Evolutionary conservation across 2,888 invertebrate genomes (phyloP), one percentile per base, ranked within the genome.

Genomic region (Drosophila nigricruria): DNA sequence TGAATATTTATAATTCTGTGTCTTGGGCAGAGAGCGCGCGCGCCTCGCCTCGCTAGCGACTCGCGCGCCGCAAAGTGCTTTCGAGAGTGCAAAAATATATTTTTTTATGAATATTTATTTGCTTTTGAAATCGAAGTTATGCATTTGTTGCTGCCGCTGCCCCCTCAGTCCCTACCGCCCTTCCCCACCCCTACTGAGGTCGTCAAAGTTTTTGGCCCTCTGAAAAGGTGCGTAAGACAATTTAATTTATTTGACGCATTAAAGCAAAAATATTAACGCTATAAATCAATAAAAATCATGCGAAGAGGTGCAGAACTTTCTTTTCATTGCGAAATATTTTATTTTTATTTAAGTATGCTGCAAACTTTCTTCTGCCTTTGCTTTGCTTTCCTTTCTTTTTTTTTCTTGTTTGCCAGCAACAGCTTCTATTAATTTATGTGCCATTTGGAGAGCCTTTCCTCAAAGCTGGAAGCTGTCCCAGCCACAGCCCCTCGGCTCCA

Each of bases 241-340:
- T 86, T 89, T 86, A 86, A 86, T 86, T 86, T 86, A 89, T 86
- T 89, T 88, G 82, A 82, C 73, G 86, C 89, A 86, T 89, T 86
- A 89, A 88, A 89, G 85, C 74, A 84, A 78, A 86, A 84, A 86
- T 86, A 86, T 86, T 84, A 86, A 73, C 72, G 86, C 86, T 71
- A 86, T 86, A 86, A 86, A 86, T 86, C 86, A 86, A 89, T 86
- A 78, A 70, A 71, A 73, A 66, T 56, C 59, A 66, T 66, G 64
- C 66, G n/a, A 65, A 25, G 66, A 38, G 25, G n/a, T 18, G 43
- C 64, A 52, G 20, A 64, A 78, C 59, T 75, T 82, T 70, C 61
- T 66, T 72, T 70, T 54, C 53, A 53, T 53, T 47, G 50, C 27
- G 52, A 64, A 69, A 67, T 71, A 71, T 83, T 68, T 71, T 77